Base-by-base conservation (phyloP, 1,140 invertebrate species). In the Antheraea pernyi region DNA sequence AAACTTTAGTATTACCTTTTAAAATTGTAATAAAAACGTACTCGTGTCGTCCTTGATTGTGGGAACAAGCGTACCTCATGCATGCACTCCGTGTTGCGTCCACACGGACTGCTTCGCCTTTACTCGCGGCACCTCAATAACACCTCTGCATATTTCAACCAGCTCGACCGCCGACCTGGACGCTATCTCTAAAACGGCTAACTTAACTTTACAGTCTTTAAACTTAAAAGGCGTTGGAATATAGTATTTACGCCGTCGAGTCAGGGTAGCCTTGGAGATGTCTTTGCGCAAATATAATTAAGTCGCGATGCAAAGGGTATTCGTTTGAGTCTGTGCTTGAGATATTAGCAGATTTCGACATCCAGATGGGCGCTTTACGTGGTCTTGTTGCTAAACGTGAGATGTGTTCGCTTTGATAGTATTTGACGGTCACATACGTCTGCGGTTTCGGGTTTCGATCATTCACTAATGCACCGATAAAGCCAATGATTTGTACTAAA, bases 141-240 rank as follows among this genome's bases (percentile, higher is more conserved):
- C 81, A 80, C 77, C 84, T 82, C 84, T 90, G 85, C 88, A 90
- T 90, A 90, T 90, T 90, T 90, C 86, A 90, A 80, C 77, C 79
- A 76, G 77, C 79, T 82, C 81, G 80, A 84, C 82, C 85, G 79
- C 85, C 71, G 76, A 82, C 82, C 81, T 86, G 88, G 83, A 88
- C 80, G 87, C 85, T 89, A 89, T 89, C 87, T 88, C 80, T 84
- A 80, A 78, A 81, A 79, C 76, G 78, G 73, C 82, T 76, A 84
- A 78, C 68, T 74, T 81, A 72, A 64, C 62, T 59, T 67, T 66
- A 61, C 65, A 19, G n/a, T 60, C 39, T 11, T 13, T 42, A 22
- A 61, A 68, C 78, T 8, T 19, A 8, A 39, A 70, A 37, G 9
- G 13, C 60, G 65, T 30, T 42, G 69, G 18, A 79, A 70, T 69